phyloP scores from a whole-genome alignment of 2,797 vertebrate genomes.

The Salarias fasciatus region DNA sequence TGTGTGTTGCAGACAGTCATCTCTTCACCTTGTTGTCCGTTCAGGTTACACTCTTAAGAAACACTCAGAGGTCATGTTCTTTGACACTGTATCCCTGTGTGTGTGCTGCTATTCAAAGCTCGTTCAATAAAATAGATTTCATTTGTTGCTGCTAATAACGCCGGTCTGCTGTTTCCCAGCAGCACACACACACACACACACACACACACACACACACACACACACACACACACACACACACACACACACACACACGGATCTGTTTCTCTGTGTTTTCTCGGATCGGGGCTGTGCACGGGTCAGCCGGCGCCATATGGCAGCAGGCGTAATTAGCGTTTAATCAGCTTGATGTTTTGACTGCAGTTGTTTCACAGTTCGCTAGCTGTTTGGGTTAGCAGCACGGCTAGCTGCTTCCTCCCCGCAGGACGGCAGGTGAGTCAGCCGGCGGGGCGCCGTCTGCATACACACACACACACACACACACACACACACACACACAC shows the following conservation, averaged over 20 bases:
- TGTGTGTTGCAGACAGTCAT: too few species aligned
- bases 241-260: constrained; percentile 26
- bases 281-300: constrained; percentile 53
- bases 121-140: too few species aligned
- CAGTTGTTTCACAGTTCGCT: constrained; percentile 81
- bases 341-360: constrained; percentile 80
- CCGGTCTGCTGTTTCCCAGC: constrained; percentile 21
- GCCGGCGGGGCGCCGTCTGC: constrained; percentile 55
- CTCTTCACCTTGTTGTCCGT: too few species aligned
- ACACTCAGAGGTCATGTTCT: too few species aligned
- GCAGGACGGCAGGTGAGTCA: constrained; percentile 68
- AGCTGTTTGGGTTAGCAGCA: constrained; percentile 68
- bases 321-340: constrained; percentile 77
- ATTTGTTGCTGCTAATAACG: constrained; percentile 5
- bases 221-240: too few species aligned
- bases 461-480: constrained; percentile 43
- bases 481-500: not conserved
- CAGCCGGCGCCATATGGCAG: constrained; percentile 76
- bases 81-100: too few species aligned
- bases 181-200: too few species aligned
- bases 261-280: constrained; percentile 42
- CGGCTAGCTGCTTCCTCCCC: constrained; percentile 66
- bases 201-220: too few species aligned
- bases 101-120: too few species aligned
- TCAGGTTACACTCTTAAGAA: too few species aligned